These are phyloP conservation scores for Papio anubis DNA, from an alignment of 2,113 vertebrate species.

Conservation along the genomic window DNA sequence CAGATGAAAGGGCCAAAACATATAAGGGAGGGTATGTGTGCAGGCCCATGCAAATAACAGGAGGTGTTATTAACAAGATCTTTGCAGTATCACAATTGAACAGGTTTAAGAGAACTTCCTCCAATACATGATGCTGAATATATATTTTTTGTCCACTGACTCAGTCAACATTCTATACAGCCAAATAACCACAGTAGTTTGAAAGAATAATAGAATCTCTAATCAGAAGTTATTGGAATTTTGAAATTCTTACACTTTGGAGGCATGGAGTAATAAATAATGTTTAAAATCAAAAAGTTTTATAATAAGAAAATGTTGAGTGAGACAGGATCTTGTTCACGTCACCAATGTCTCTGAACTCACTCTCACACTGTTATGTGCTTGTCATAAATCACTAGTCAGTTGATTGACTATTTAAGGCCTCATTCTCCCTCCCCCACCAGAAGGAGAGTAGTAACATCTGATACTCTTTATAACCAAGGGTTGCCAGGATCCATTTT, in stretches of 20 bases:
- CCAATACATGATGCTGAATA: not conserved
- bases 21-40: not conserved
- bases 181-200: not conserved
- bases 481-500: not conserved
- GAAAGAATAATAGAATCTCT: not conserved
- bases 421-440: fast-evolving
- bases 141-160: not conserved
- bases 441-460: not conserved
- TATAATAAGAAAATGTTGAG: not conserved
- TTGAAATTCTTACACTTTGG: not conserved
- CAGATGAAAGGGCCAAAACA: not conserved
- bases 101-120: not conserved
- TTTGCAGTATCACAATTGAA: not conserved
- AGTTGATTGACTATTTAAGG: not conserved
- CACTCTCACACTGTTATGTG: not conserved
- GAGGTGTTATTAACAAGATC: not conserved
- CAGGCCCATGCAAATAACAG: not conserved
- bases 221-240: not conserved
- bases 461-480: not conserved
- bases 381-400: not conserved
- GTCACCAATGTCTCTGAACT: not conserved
- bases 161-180: not conserved
- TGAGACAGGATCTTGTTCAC: not conserved
- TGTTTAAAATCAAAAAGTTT: not conserved
- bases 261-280: not conserved